Percentiles rank a stretch among this genome's conserved stretches.
Conservation (phyloP, 1,140 invertebrate genomes). For the Sminthurinus signatus region DNA sequence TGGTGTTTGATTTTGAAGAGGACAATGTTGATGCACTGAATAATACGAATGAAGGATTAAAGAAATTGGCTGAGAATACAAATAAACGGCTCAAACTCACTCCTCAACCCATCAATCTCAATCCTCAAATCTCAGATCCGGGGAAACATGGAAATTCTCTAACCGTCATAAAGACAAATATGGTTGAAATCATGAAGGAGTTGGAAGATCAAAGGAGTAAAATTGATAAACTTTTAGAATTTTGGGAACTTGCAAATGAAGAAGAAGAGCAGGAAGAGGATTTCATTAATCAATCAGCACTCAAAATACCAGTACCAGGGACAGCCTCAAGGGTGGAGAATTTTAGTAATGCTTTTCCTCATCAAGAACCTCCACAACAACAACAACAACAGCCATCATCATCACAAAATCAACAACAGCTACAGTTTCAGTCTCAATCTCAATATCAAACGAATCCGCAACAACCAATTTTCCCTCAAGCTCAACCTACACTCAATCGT, state of each 20-base stretch:
- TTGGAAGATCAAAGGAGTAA: constrained; percentile 24
- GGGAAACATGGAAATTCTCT: background rate
- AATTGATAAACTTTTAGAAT: constrained; percentile 18
- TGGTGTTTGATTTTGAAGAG: constrained; percentile 36
- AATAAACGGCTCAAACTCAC: background rate
- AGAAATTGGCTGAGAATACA: background rate
- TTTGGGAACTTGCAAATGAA: constrained; percentile 17
- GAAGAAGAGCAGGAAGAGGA: background rate
- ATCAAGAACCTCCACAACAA: too few relatives aligned
- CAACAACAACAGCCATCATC: too few relatives aligned
- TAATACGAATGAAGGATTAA: background rate
- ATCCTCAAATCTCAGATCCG: background rate
- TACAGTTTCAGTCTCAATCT: too few relatives aligned
- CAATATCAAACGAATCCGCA: too few relatives aligned
- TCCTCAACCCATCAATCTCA: background rate
- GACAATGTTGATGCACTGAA: constrained; percentile 26
- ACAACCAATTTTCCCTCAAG: too few relatives aligned
- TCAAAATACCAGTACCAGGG: too few relatives aligned
- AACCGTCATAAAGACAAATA: background rate
- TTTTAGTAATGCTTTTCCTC: too few relatives aligned
- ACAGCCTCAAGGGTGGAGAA: too few relatives aligned
- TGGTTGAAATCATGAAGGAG: constrained; percentile 17
- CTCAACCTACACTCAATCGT: too few relatives aligned
- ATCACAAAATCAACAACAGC: too few relatives aligned
- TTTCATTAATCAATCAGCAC: background rate